Evolutionary conservation across 2,113 vertebrate species (phyloP).

Genomic region (Toxostoma redivivum): DNA sequence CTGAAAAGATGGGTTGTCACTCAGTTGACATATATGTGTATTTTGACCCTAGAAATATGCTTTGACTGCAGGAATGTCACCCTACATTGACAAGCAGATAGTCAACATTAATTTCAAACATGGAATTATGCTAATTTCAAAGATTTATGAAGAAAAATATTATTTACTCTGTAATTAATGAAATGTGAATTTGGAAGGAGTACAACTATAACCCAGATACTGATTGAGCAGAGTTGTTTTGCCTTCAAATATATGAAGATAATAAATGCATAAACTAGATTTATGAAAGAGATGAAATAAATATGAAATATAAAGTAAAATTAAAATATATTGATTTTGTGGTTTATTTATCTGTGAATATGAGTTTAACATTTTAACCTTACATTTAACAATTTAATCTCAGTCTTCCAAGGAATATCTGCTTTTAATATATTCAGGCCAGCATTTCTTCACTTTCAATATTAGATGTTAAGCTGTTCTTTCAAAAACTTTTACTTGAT

Average conservation of each 20-base stretch:
- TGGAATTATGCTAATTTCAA: neutral
- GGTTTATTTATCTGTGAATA: neutral
- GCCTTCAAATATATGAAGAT: neutral
- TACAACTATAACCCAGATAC: neutral
- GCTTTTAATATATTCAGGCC: neutral
- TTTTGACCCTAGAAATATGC: neutral
- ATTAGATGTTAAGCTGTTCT: neutral
- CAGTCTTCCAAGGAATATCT: neutral
- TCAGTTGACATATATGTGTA: neutral
- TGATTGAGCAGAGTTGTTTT: neutral
- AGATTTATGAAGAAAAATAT: neutral
- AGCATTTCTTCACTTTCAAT: neutral
- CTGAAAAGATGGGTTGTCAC: neutral
- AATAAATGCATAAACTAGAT: neutral
- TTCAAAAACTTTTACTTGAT: neutral
- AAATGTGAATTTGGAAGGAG: neutral
- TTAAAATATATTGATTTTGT: neutral
- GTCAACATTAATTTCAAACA: neutral
- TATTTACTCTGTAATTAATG: neutral
- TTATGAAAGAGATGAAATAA: neutral
- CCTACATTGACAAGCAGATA: neutral
- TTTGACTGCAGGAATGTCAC: neutral
- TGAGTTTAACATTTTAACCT: neutral
- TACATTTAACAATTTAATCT: neutral
- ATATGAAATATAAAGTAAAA: neutral